These are phyloP conservation scores for Pammene aurita DNA, from an alignment of 2,888 invertebrate species.

Conservation along the genomic window DNA sequence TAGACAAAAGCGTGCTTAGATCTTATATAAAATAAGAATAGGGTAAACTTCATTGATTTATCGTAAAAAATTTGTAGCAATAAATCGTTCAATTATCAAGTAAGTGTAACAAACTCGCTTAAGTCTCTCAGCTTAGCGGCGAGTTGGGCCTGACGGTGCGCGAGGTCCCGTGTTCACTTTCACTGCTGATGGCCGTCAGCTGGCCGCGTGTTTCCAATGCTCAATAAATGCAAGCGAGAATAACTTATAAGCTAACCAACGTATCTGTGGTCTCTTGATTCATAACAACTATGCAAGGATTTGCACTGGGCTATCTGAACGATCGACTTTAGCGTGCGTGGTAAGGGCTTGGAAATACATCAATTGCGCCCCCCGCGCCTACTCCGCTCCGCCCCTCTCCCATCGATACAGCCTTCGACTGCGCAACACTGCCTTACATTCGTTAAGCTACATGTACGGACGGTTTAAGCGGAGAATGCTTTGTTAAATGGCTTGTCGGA, in stretches of 20 bases:
- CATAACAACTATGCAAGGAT: neutral
- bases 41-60: neutral
- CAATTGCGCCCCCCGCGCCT: constrained; percentile 47
- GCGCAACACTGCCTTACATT: constrained; percentile 76
- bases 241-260: neutral
- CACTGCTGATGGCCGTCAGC: constrained; percentile 81
- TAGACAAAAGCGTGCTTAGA: too few species aligned
- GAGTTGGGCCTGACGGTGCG: constrained; percentile 52
- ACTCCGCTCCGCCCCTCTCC: constrained; percentile 45
- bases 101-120: constrained; percentile 16
- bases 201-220: constrained; percentile 51
- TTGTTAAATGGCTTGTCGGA: constrained; percentile 40
- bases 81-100: constrained; percentile 24
- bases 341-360: neutral
- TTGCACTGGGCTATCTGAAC: neutral
- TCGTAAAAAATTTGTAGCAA: constrained; percentile 19
- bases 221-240: neutral
- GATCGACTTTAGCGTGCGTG: neutral
- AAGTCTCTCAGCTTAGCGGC: constrained; percentile 42
- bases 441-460: constrained; percentile 45
- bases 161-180: constrained; percentile 73
- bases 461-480: constrained; percentile 34
- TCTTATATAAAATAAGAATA: too few species aligned
- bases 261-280: neutral
- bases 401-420: constrained; percentile 53